Evolutionary conservation across 2,888 invertebrate genomes (phyloP).

Genomic region (Kuschelorhynchus macadamiae): DNA sequence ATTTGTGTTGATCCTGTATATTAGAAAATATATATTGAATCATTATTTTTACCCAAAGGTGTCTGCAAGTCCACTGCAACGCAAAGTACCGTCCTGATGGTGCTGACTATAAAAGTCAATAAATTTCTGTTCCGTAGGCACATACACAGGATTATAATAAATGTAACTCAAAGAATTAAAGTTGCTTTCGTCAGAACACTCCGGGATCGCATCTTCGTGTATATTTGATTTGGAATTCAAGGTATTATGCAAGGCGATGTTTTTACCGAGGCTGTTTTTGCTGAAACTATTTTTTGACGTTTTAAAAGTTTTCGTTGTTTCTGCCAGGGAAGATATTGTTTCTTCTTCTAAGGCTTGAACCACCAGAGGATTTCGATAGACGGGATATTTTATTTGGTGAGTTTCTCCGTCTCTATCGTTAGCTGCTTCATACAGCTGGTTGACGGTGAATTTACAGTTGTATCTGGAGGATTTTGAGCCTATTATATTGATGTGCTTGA

Average conservation of each 20-base stretch:
- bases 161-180: constrained; percentile 57
- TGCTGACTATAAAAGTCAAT: constrained; percentile 52
- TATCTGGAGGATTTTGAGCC: constrained; percentile 50
- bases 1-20: too few species aligned
- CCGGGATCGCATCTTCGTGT: constrained; percentile 66
- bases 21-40: too few species aligned
- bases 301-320: constrained; percentile 1
- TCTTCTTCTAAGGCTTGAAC: not conserved
- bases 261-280: constrained; percentile 53
- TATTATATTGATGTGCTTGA: constrained; percentile 52
- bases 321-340: not conserved
- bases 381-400: not conserved
- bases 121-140: constrained; percentile 39
- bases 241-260: constrained; percentile 62
- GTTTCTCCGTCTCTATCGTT: constrained; percentile 28
- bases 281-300: constrained; percentile 11
- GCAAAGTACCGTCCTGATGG: constrained; percentile 9
- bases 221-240: constrained; percentile 64
- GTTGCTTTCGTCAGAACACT: constrained; percentile 66
- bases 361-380: constrained; percentile 13
- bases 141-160: constrained; percentile 66
- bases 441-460: constrained; percentile 60
- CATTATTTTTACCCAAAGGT: constrained; percentile 13
- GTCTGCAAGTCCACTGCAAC: constrained; percentile 2
- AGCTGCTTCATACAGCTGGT: constrained; percentile 54